Base-by-base conservation (phyloP, 2,888 invertebrate genomes). In the Clivina fossor region DNA sequence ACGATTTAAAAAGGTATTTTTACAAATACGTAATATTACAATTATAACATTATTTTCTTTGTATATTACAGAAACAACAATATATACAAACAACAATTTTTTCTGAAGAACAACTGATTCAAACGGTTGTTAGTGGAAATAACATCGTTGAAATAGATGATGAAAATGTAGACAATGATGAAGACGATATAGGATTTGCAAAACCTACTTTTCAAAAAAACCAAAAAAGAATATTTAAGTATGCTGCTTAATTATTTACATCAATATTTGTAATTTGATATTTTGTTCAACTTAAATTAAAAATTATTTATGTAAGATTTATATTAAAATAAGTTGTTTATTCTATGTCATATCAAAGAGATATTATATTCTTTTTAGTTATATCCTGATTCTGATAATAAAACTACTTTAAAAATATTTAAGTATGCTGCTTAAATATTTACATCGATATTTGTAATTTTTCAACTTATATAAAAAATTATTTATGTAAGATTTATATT, bases 1-100 rank as follows among this genome's bases (percentile, higher is more conserved):
- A 38, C 64, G 60, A 49, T 67, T 67, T 58, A 63, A 57, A 59
- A 66, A 66, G 61, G 66, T 66, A 57, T 47, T 32, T 19, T 5
- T 18, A 32, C 16, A 28, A 24, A 47, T 16, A 37, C 13, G 16
- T 26, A 33, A 22, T 41, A 16, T 54, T 3, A n/a, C 2, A 22
- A 3, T 30, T 26, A 18, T 22, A 16, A 19, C 30, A 38, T 37
- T 43, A 33, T 24, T 32, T 48, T 1, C 7, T 64, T 62, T 51
- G 53, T 24, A 24, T 24, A 9, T 66, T 41, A 2, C 15, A 41
- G 33, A 15, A 11, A 20, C 28, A 49, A n/a, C 22, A 19, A 30
- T 5, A 30, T 19, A 8, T 50, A 18, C 50, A 51, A 16, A 13
- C 26, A 16, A 22, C 20, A 16, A 51, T 51, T 5, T 24, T 51